These are phyloP conservation scores for Caretta caretta DNA, from an alignment of 2,113 vertebrate genomes.

Conservation along the genomic window DNA sequence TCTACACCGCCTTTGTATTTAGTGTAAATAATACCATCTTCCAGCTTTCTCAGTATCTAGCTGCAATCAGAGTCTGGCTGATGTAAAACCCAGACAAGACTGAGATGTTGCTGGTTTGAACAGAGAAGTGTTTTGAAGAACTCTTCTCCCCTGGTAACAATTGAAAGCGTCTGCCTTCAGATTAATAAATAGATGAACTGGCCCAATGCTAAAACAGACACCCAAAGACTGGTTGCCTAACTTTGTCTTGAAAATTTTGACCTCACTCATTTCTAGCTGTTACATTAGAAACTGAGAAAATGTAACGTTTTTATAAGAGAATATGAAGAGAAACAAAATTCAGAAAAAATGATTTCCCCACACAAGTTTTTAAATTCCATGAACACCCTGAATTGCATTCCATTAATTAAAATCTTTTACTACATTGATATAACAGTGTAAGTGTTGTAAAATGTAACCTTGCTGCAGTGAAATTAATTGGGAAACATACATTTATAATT, in stretches of 20 bases:
- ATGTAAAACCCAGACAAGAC: background rate
- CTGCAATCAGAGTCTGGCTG: background rate
- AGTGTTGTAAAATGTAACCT: background rate
- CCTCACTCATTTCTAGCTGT: background rate
- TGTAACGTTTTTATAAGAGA: background rate
- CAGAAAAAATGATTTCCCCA: background rate
- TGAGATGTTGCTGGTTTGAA: background rate
- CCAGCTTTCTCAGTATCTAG: background rate
- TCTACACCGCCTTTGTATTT: background rate
- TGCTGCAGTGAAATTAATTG: background rate
- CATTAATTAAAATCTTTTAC: background rate
- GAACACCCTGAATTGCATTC: background rate
- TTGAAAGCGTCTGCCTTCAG: background rate
- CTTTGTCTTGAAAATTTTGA: background rate
- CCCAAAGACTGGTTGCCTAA: background rate
- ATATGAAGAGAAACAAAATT: fast-evolving
- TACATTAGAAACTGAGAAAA: background rate
- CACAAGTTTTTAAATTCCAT: fast-evolving
- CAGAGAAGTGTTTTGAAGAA: background rate
- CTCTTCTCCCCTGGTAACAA: background rate
- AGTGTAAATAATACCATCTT: background rate
- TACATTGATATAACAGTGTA: background rate
- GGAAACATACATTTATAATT: background rate
- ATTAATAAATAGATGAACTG: fast-evolving
- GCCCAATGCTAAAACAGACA: background rate